These are phyloP conservation scores for Drosophila kuntzei DNA, from an alignment of 2,888 invertebrate genomes.

Conservation along the genomic window DNA sequence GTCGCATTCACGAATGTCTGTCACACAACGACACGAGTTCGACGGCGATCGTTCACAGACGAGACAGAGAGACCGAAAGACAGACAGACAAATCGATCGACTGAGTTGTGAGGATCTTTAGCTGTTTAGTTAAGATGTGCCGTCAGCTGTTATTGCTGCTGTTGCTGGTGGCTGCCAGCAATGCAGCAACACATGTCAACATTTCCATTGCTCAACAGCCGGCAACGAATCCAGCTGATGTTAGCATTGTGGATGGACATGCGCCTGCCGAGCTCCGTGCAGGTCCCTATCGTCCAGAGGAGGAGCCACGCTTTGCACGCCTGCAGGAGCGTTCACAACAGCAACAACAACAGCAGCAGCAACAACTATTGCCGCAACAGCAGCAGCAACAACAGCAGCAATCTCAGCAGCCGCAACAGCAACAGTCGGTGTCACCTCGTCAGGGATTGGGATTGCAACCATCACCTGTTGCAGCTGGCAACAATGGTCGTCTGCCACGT, in stretches of 20 bases:
- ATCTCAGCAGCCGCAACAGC: constrained; percentile 20
- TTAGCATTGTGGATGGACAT: constrained; percentile 86
- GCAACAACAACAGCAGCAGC: constrained; percentile 50
- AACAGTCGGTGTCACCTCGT: constrained; percentile 47
- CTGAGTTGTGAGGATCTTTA: constrained; percentile 13
- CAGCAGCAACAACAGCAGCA: constrained; percentile 38
- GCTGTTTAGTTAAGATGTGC: constrained; percentile 45
- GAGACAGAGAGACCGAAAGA: constrained; percentile 1
- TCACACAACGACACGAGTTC: constrained; percentile 65
- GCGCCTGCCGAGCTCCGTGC: constrained; percentile 81
- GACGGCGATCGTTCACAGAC: constrained; percentile 36
- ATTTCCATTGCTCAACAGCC: constrained; percentile 79
- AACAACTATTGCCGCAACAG: constrained; percentile 44
- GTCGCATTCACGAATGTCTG: constrained; percentile 56
- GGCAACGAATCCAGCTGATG: constrained; percentile 86
- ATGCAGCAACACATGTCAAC: constrained; percentile 80
- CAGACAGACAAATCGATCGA: constrained; percentile 6
- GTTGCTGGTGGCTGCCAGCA: constrained; percentile 67
- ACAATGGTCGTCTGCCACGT: constrained; percentile 45
- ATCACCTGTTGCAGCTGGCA: constrained; percentile 15
- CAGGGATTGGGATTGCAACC: constrained; percentile 66
- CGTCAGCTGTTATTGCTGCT: constrained; percentile 67
- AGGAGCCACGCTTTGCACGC: constrained; percentile 59
- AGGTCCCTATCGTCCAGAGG: constrained; percentile 62
- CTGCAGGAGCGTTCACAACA: constrained; percentile 62